Conservation (phyloP, 2,797 vertebrate species). For the Hypotaenidia okinawae region DNA sequence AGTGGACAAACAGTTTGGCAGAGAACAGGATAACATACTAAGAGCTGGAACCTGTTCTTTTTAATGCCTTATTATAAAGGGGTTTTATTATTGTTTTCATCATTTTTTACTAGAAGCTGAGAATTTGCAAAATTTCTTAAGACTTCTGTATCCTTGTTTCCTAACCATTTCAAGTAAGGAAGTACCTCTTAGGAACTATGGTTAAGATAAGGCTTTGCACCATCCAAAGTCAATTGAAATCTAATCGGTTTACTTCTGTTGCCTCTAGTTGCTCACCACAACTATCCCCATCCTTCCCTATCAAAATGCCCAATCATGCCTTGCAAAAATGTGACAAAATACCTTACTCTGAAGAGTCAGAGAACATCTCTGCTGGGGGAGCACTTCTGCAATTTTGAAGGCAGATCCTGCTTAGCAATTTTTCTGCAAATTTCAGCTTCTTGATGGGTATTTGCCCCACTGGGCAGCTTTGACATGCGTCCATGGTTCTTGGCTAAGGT, state of each 20-base stretch:
- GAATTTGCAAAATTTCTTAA: neutral
- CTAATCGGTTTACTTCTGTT: neutral
- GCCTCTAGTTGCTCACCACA: neutral
- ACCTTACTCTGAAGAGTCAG: neutral
- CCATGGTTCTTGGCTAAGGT: neutral
- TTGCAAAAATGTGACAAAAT: neutral
- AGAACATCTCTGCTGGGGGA: neutral
- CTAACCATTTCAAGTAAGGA: neutral
- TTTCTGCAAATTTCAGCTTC: neutral
- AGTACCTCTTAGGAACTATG: neutral
- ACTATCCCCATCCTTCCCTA: neutral
- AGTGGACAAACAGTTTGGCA: neutral
- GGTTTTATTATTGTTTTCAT: neutral
- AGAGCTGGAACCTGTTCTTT: neutral
- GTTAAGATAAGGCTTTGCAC: neutral
- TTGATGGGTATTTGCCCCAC: neutral
- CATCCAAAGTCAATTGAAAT: neutral
- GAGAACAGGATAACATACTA: neutral
- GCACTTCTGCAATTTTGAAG: neutral
- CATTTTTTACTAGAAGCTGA: neutral
- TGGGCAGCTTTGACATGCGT: neutral
- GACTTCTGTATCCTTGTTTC: neutral
- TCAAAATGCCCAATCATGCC: fast-evolving
- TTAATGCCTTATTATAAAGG: neutral
- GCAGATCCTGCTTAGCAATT: neutral